Evolutionary conservation across 2,797 vertebrate genomes (phyloP), one percentile per base, ranked within the genome.

Genomic region (Pygocentrus nattereri): DNA sequence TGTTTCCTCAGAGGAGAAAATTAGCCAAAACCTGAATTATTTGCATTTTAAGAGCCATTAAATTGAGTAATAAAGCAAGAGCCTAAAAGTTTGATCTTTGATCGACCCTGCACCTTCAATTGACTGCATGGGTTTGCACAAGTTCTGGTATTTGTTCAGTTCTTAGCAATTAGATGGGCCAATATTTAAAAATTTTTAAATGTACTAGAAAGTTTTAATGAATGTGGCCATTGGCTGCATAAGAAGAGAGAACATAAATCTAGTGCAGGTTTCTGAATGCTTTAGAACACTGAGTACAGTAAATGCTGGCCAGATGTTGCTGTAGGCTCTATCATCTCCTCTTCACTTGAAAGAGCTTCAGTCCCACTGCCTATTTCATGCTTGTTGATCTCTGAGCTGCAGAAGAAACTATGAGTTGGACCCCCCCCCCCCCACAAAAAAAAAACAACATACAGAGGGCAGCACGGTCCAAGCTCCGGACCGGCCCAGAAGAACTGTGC

Each of bases 291-390:
- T 67, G 19, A 56, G 30, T 38, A 18, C 8, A 64, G n/a, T 67
- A 49, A 69, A 73, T 50, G 59, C 34, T 59, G 41, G 62, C 65
- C 50, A 82, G 44, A 44, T 58, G 65, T 81, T 41, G 44, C 7
- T 8, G 49, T 61, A 69, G 72, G 34, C 21, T 34, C 5, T 30
- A 12, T 70, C 44, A 70, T 21, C 49, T 74, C 27, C 44, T 81
- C 59, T n/a, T 59, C 49, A 31, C 23, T 70, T 74, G 13, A 62
- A 70, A 76, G 54, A 47, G 62, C 81, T 77, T 77, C 54, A 70
- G 34, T 79, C 74, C 34, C 59, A n/a, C 15, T 83, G 58, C 75
- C 75, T 76, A 79, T 86, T 79, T 86, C 47, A 81, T 79, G 76
- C 71, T 76, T 74, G 62, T 34, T 52, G 72, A 81, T 78, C 61